A percentile compares a stretch with the other conserved stretches of the same genome.
phyloP scores from a whole-genome alignment of 2,797 vertebrate species.

The Oceanodroma leucorhoa region DNA sequence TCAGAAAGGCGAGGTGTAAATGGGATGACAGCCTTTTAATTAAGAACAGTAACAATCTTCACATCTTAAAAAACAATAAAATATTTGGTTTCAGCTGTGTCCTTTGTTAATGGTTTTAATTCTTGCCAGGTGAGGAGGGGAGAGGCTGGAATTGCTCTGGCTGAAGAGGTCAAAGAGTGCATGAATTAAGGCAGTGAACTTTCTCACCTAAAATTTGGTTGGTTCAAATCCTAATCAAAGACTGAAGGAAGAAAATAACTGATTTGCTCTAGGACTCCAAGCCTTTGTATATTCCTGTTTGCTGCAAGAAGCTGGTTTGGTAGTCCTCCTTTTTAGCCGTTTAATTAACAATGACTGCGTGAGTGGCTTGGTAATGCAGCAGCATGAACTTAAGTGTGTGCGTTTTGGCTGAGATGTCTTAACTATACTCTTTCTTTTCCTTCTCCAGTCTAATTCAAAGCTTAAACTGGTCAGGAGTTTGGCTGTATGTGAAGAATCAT shows the following conservation, averaged over 20 bases:
- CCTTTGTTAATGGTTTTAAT: background rate
- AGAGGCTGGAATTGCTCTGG: background rate
- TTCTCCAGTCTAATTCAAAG: conserved; percentile 92
- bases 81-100: background rate
- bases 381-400: background rate
- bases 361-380: background rate
- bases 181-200: background rate
- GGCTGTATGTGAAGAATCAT: conserved; percentile 96
- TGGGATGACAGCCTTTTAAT: background rate
- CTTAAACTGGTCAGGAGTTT: conserved; percentile 95
- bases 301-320: background rate
- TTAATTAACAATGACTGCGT: background rate
- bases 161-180: background rate
- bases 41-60: background rate
- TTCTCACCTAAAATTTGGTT: background rate
- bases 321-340: background rate
- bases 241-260: background rate
- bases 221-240: background rate
- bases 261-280: background rate
- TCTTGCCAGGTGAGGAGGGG: background rate
- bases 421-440: background rate
- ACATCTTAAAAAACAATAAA: background rate
- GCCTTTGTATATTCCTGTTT: background rate
- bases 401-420: background rate
- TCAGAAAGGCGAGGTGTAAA: background rate